phyloP scores from a whole-genome alignment of 2,888 invertebrate species.

The Epiperipatus broadwayi region DNA sequence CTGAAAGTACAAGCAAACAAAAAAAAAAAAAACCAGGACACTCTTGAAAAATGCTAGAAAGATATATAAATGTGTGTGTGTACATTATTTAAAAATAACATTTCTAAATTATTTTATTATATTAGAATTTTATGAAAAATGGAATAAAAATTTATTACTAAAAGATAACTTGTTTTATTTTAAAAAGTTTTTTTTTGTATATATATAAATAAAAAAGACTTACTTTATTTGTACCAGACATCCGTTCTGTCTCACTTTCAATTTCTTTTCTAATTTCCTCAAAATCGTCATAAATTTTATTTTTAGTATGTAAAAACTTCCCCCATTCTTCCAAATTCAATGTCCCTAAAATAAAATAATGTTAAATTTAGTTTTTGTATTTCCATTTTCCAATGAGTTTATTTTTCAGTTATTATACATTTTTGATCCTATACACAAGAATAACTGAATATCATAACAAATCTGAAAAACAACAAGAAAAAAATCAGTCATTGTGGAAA shows the following conservation, averaged over 20 bases:
- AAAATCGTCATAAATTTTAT: slow-evolving; percentile 70
- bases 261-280: slow-evolving; percentile 77
- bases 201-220: not conserved
- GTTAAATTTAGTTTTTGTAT: not conserved
- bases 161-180: not conserved
- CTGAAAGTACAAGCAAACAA: no score
- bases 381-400: slow-evolving; percentile 8
- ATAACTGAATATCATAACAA: no score
- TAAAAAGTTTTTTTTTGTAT: not conserved
- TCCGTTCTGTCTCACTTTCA: slow-evolving; percentile 76
- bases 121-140: not conserved
- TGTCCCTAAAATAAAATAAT: slow-evolving; percentile 40
- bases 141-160: slow-evolving; percentile 3
- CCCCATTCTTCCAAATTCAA: slow-evolving; percentile 81
- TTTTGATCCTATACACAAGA: no score
- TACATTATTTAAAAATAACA: no score
- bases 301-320: slow-evolving; percentile 78
- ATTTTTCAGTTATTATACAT: no score
- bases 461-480: no score
- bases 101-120: not conserved
- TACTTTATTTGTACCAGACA: slow-evolving; percentile 77
- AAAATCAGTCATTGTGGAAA: no score
- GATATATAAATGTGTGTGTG: no score
- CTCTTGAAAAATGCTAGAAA: no score
- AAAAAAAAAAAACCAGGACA: no score